Percentiles rank a stretch among this genome's conserved stretches.
Conservation (phyloP, 2,797 vertebrate genomes). For the Petrocephalus sullivani region DNA sequence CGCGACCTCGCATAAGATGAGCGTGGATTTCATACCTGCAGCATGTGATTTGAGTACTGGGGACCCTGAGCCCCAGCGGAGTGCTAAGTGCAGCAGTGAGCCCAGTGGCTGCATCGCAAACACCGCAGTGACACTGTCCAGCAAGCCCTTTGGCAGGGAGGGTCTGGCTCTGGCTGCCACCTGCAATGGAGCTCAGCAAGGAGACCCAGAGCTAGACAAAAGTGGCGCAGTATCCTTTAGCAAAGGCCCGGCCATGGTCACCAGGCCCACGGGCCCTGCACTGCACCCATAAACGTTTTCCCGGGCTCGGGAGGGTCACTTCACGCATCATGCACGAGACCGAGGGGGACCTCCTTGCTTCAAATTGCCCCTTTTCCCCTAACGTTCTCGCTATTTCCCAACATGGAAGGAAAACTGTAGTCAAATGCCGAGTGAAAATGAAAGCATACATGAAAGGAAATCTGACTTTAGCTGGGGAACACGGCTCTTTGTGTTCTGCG, state of each 20-base stretch:
- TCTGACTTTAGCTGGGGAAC: neutral
- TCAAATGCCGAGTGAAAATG: neutral
- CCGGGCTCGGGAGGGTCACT: neutral
- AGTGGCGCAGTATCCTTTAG: neutral
- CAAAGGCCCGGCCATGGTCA: neutral
- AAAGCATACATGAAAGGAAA: conserved; percentile 9
- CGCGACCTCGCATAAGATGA: too few species aligned
- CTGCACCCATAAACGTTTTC: neutral
- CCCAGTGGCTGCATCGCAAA: neutral
- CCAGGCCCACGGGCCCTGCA: neutral
- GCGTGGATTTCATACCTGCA: neutral
- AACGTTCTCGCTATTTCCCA: neutral
- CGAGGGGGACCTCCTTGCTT: neutral
- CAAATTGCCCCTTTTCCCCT: neutral
- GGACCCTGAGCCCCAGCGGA: neutral
- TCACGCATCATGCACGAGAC: neutral
- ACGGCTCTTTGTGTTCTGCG: neutral
- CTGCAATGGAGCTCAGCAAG: neutral
- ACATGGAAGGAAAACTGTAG: neutral
- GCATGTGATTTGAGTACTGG: too few species aligned
- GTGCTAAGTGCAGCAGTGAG: neutral
- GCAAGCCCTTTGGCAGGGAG: neutral
- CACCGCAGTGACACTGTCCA: neutral
- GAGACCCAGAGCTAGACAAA: neutral
- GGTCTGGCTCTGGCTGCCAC: neutral